phyloP scores from a whole-genome alignment of 1,140 invertebrate species.

The Drosophila busckii region DNA sequence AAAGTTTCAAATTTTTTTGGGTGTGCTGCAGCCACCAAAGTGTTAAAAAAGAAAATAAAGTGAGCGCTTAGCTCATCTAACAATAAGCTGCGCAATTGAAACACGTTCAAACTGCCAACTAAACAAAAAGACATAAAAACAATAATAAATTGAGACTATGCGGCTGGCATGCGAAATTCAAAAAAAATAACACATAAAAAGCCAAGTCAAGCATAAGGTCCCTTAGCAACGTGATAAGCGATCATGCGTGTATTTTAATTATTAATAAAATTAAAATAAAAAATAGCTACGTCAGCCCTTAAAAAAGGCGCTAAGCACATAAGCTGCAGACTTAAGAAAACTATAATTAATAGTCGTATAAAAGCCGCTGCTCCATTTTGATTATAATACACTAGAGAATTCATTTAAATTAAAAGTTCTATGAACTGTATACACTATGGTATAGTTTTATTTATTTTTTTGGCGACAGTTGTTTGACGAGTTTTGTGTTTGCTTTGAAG shows the following conservation, averaged over 20 bases:
- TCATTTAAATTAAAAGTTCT: too few relatives aligned
- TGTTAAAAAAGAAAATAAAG: background rate
- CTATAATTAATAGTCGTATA: too few relatives aligned
- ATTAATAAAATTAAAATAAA: background rate
- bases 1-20: conserved; percentile 22
- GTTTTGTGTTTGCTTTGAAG: conserved; percentile 3
- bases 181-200: conserved; percentile 19
- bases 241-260: conserved; percentile 19
- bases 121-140: conserved; percentile 4
- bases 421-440: too few relatives aligned
- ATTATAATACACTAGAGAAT: too few relatives aligned
- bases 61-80: too few relatives aligned
- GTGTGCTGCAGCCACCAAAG: conserved; percentile 9
- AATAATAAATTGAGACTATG: conserved; percentile 20
- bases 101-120: conserved; percentile 6
- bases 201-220: conserved; percentile 6
- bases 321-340: too few relatives aligned
- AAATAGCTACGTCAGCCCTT: background rate
- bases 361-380: too few relatives aligned
- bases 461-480: background rate
- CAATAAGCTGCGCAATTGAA: background rate
- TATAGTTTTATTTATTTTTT: too few relatives aligned
- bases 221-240: conserved; percentile 24
- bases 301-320: background rate
- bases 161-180: conserved; percentile 37